Evolutionary conservation across 2,888 invertebrate genomes (phyloP).

Genomic region (Agrilus cyanescens): DNA sequence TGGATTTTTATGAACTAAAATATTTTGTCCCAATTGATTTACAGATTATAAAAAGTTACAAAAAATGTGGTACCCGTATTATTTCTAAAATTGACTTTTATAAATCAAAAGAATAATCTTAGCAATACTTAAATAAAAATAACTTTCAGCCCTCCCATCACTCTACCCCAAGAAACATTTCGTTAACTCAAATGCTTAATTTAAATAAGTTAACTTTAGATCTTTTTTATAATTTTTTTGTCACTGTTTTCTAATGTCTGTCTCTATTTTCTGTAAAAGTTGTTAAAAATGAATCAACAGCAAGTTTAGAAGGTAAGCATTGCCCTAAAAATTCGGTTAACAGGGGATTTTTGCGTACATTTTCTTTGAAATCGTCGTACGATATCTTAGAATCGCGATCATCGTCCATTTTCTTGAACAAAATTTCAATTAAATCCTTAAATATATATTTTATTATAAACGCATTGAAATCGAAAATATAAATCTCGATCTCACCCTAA

Average conservation of each 20-base stretch:
- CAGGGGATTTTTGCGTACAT: conserved; percentile 51
- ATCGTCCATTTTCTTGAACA: conserved; percentile 60
- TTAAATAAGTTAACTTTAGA: no score
- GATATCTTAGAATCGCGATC: conserved; percentile 65
- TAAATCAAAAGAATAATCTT: no score
- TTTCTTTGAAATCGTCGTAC: conserved; percentile 50
- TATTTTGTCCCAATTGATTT: no score
- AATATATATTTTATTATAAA: conserved; percentile 16
- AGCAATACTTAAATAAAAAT: no score
- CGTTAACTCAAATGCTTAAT: no score
- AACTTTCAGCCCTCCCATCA: no score
- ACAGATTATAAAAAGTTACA: no score
- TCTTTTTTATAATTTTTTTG: background rate
- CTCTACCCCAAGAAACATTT: no score
- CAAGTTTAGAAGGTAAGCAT: conserved; percentile 51
- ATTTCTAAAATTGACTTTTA: no score
- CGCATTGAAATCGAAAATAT: background rate
- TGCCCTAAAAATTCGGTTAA: conserved; percentile 62
- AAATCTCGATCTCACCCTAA: conserved; percentile 36
- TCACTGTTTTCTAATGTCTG: conserved; percentile 18
- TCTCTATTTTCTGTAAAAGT: conserved; percentile 22
- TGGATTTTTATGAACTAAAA: no score
- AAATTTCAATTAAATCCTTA: conserved; percentile 60
- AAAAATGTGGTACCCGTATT: no score
- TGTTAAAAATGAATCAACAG: conserved; percentile 31